These are phyloP conservation scores for Glyptemys insculpta DNA, from an alignment of 2,797 vertebrate genomes.

Conservation along the genomic window DNA sequence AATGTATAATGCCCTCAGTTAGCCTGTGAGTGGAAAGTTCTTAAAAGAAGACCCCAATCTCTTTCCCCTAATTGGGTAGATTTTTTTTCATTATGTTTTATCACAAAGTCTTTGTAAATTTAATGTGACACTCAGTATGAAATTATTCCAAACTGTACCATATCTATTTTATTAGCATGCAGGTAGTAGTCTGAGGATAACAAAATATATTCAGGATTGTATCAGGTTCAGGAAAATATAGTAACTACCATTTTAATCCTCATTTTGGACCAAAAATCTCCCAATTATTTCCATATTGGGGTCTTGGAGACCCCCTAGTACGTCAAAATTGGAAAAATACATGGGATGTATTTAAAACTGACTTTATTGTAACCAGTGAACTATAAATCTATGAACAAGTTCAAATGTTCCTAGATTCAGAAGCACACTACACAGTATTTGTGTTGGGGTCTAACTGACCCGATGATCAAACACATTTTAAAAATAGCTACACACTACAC, in stretches of 20 bases:
- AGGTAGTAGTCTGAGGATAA: not conserved
- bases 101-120: not conserved
- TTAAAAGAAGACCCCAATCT: not conserved
- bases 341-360: no score
- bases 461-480: no score
- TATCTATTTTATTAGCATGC: not conserved
- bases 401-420: no score
- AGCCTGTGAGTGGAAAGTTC: not conserved
- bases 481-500: no score
- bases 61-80: not conserved
- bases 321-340: no score
- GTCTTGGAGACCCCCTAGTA: no score
- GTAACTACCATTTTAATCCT: not conserved
- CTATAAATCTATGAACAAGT: no score
- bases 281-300: no score
- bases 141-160: not conserved
- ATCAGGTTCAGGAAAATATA: not conserved
- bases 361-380: no score
- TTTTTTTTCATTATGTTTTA: not conserved
- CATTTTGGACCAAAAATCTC: no score
- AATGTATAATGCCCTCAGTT: not conserved
- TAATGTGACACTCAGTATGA: not conserved
- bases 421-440: no score
- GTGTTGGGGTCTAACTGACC: no score
- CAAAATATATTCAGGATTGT: not conserved